Percentiles rank a stretch among this genome's conserved stretches.
Conservation (phyloP, 2,888 invertebrate genomes). For the Folsomia manolachei region DNA sequence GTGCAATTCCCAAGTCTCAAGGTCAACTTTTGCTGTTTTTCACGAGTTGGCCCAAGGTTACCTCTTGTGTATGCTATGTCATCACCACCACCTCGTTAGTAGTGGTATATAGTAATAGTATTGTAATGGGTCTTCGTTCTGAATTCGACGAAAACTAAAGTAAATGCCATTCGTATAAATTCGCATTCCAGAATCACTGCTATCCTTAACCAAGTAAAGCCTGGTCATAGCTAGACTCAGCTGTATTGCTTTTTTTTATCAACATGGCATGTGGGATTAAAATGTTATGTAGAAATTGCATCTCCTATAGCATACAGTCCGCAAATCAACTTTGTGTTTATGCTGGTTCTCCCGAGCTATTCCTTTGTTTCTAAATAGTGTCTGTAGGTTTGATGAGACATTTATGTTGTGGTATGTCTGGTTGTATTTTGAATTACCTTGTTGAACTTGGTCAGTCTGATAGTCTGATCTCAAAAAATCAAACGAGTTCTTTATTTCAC, state of each 20-base stretch:
- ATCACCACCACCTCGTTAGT: constrained; percentile 2
- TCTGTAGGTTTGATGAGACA: too few relatives aligned
- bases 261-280: not conserved
- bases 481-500: too few relatives aligned
- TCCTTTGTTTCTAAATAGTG: too few relatives aligned
- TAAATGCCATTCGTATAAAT: too few relatives aligned
- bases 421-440: too few relatives aligned
- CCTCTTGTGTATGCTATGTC: constrained; percentile 9
- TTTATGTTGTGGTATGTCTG: too few relatives aligned
- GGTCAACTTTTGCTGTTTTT: constrained; percentile 33
- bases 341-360: too few relatives aligned
- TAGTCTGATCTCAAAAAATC: too few relatives aligned
- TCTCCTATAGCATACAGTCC: too few relatives aligned
- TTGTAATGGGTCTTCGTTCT: not conserved
- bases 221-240: not conserved
- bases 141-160: not conserved
- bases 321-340: too few relatives aligned
- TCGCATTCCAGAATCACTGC: not conserved
- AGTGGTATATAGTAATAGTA: not conserved
- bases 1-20: constrained; percentile 46
- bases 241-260: not conserved
- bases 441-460: too few relatives aligned
- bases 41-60: constrained; percentile 26
- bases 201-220: not conserved
- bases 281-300: too few relatives aligned